Conservation (phyloP, 1,140 invertebrate genomes). For the Tetranychus urticae region DNA sequence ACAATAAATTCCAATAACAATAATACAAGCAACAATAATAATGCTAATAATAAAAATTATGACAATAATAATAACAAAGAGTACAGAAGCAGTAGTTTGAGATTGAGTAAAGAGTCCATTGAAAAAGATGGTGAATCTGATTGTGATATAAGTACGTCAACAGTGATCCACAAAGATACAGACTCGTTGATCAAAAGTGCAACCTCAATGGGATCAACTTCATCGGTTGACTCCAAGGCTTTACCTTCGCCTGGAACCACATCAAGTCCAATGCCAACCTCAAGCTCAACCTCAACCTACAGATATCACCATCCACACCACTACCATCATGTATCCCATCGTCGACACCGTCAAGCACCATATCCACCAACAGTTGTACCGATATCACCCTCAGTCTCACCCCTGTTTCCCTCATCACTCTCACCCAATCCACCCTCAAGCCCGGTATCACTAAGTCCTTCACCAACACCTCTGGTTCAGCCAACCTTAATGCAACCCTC, state of each 20-base stretch:
- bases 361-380: constrained; percentile 22
- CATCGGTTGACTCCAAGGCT: neutral
- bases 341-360: neutral
- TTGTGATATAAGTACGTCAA: constrained; percentile 10
- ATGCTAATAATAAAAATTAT: neutral
- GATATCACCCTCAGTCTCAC: constrained; percentile 16
- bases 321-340: constrained; percentile 5
- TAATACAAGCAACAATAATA: neutral
- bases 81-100: neutral
- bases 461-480: constrained; percentile 9
- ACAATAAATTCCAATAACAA: neutral
- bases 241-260: neutral
- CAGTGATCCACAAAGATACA: constrained; percentile 10
- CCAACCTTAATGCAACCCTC: constrained; percentile 1
- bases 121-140: constrained; percentile 9
- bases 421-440: neutral
- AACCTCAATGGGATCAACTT: neutral
- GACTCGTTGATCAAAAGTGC: constrained; percentile 3
- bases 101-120: neutral
- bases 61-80: neutral
- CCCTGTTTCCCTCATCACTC: neutral
- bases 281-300: constrained; percentile 23
- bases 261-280: neutral
- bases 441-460: neutral
- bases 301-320: constrained; percentile 6